Evolutionary conservation across 1,140 invertebrate species (phyloP), one percentile per base, ranked within the genome.

Genomic region (Philopotamus ludificatus): DNA sequence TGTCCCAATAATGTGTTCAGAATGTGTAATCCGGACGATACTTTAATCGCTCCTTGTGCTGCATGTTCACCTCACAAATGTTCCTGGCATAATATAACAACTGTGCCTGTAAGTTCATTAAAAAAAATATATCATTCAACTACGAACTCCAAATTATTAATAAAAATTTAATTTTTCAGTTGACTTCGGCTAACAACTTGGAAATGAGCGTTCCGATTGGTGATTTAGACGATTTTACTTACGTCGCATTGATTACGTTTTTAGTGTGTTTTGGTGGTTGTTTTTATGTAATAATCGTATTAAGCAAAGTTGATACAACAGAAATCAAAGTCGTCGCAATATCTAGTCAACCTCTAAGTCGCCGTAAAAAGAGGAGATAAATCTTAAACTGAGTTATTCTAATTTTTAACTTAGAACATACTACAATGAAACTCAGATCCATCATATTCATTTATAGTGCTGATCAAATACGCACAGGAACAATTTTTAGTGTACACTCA

Each of bases 211-310:
- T 79, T 4, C 77, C 77, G 18, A 70, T 79, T 39, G 77, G 77
- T 54, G 71, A 79, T 69, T 70, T 78, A 39, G 74, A 77, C 63
- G 71, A 78, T 68, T 76, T 75, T 65, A 73, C 73, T 1, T 42
- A 74, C 41, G 75, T 79, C 0, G 71, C 75, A 15, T 71, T 77
- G 21, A 66, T 75, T 22, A 74, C 77, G 1, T 67, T 75, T 34
- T 50, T 77, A 18, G 66, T 77, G 21, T 76, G 75, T n/a, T 79
- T 77, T 71, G 71, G 70, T 49, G 77, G 76, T 10, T 78, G 75
- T 59, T 75, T 78, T 69, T 79, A 78, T 65, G 69, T 76, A 12
- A 71, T 77, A 16, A 50, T 47, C 1, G 15, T 44, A 20, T 47
- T 60, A 26, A 25, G 57, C 28, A 47, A 26, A 26, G 34, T 60